phyloP scores from a whole-genome alignment of 2,888 invertebrate species.

The Xylocampa areola region DNA sequence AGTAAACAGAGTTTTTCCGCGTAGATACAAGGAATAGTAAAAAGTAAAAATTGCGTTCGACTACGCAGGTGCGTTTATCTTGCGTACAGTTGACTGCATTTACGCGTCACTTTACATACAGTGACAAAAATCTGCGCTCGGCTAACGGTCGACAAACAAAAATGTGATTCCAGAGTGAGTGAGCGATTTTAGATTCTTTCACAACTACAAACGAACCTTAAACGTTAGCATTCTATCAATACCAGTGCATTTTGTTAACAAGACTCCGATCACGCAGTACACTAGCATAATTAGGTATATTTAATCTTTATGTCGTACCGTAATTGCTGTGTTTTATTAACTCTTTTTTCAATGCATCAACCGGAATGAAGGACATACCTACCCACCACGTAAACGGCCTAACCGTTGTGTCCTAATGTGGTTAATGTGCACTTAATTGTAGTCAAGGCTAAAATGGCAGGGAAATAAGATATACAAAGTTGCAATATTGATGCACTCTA shows the following conservation, averaged over 20 bases:
- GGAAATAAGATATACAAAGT: not conserved
- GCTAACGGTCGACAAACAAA: not conserved
- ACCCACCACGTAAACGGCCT: constrained; percentile 21
- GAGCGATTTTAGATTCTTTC: not conserved
- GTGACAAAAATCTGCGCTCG: constrained; percentile 23
- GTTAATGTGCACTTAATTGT: constrained; percentile 21
- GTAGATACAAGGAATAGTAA: not conserved
- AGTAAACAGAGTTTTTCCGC: not conserved
- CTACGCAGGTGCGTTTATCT: constrained; percentile 37
- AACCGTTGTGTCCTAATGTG: constrained; percentile 15
- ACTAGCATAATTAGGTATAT: constrained; percentile 51
- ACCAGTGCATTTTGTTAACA: constrained; percentile 22
- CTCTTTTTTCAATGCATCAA: constrained; percentile 32
- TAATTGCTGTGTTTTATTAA: constrained; percentile 43
- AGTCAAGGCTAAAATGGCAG: constrained; percentile 9
- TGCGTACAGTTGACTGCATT: constrained; percentile 24
- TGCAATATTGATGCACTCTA: not conserved
- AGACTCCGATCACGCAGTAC: constrained; percentile 28
- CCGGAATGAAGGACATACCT: constrained; percentile 20
- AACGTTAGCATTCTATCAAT: constrained; percentile 10
- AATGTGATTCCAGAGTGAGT: not conserved
- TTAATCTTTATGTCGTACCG: constrained; percentile 29
- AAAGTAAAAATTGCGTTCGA: constrained; percentile 8
- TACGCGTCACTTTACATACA: constrained; percentile 13
- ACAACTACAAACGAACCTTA: not conserved